These are phyloP conservation scores for Tyrannus savana DNA, from an alignment of 2,113 vertebrate genomes.

Conservation along the genomic window DNA sequence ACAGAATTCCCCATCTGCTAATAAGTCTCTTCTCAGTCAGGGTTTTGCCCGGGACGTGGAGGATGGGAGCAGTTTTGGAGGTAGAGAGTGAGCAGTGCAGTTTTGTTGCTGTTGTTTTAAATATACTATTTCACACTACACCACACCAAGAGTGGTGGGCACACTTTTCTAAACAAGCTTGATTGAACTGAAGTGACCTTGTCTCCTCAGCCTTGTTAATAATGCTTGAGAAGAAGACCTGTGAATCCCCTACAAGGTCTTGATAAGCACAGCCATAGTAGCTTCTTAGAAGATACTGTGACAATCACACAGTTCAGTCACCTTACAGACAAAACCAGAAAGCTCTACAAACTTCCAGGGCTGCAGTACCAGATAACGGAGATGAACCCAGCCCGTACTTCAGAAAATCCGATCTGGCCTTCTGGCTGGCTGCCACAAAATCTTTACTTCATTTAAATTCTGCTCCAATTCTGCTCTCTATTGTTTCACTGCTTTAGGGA, in stretches of 20 bases:
- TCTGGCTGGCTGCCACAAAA: slow-evolving; percentile 36
- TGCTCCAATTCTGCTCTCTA: slow-evolving; percentile 16
- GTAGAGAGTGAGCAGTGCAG: neutral
- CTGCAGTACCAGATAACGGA: slow-evolving; percentile 1
- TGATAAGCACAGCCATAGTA: neutral
- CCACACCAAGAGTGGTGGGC: neutral
- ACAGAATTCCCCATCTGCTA: neutral
- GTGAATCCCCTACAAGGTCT: neutral
- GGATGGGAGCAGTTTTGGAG: neutral
- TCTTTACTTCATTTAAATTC: slow-evolving; percentile 62
- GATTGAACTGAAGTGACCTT: neutral
- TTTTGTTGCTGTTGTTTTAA: neutral
- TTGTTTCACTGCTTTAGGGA: slow-evolving; percentile 45
- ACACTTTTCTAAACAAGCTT: neutral
- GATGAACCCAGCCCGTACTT: neutral
- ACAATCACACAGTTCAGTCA: neutral
- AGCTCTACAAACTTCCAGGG: slow-evolving; percentile 11
- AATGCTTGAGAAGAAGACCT: neutral
- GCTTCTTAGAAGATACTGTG: neutral
- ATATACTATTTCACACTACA: neutral
- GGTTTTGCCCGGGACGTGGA: neutral
- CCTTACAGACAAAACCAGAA: slow-evolving; percentile 20
- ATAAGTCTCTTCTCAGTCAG: neutral
- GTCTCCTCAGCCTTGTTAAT: neutral
- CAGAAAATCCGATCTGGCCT: neutral